Evolutionary conservation across 2,113 vertebrate species (phyloP).

Genomic region (Canis aureus): DNA sequence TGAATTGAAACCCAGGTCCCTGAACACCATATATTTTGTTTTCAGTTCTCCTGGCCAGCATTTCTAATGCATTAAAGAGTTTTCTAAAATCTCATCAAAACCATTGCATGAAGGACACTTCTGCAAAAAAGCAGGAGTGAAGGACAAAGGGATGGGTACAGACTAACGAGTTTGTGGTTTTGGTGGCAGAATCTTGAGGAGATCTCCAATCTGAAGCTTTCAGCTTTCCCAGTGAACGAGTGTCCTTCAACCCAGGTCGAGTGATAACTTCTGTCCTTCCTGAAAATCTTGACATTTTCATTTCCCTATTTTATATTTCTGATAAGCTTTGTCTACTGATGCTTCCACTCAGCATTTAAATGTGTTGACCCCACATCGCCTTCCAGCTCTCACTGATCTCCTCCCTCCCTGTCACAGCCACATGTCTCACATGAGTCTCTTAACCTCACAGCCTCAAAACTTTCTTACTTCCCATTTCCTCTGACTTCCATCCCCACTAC

Average conservation of each 20-base stretch:
- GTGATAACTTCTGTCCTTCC: not conserved
- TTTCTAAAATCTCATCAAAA: not conserved
- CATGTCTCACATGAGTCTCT: not conserved
- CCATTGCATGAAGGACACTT: not conserved
- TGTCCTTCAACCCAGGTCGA: not conserved
- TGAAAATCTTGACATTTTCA: not conserved
- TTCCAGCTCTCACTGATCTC: not conserved
- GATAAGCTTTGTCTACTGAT: not conserved
- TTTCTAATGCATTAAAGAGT: not conserved
- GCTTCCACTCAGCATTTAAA: not conserved
- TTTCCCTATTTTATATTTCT: not conserved
- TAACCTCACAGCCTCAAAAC: too few species aligned
- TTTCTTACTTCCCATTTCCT: not conserved
- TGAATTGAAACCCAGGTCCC: not conserved
- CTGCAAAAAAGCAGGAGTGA: not conserved
- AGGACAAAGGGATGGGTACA: not conserved
- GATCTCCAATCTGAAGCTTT: not conserved
- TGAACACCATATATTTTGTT: not conserved
- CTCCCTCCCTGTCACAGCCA: not conserved
- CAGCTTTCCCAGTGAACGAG: not conserved
- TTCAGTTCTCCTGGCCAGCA: not conserved
- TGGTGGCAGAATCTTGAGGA: not conserved
- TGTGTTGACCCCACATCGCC: not conserved
- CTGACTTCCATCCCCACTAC: not conserved
- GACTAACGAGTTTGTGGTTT: not conserved